Evolutionary conservation across 2,797 vertebrate genomes (phyloP), one percentile per base, ranked within the genome.

Genomic region (Artibeus jamaicensis): DNA sequence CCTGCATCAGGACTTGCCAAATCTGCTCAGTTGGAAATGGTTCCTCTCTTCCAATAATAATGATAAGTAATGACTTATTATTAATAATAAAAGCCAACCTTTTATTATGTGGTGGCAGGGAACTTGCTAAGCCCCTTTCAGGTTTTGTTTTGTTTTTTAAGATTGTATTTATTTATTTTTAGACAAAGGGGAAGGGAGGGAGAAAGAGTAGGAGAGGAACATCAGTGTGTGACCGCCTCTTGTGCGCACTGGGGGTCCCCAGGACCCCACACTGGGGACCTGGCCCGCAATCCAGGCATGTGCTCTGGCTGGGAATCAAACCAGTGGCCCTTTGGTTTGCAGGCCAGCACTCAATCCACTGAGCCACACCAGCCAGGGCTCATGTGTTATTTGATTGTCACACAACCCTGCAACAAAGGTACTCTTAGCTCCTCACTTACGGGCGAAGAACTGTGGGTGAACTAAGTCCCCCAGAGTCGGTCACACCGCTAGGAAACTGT

Each of bases 1-100:
- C 15, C 46, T 50, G 9, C 48, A 11, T 78, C 26, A 77, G 84
- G 39, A 12, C 29, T 76, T 76, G 57, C 22, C 48, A 44, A 42
- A 76, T 89, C 50, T 87, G 6, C 79, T 94, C 34, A n/a, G 37
- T 32, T 91, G 50, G 67, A 57, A 1, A 11, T 84, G 76, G 71
- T 50, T 29, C 74, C 9, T 79, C 24, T 90, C 73, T 93, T 91
- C 95, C 76, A 85, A 48, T 87, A 84, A 42, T 65, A 70, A 92
- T 77, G 34, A 55, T 85, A 46, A 79, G 24, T 65, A 67, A 67
- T 53, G 12, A 78, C 29, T 83, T 46, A 15, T 42, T 74, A 6
- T 76, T 89, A 67, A 59, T 32, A 82, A 46, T 67, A 67, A 93
- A 95, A 62, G 6, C 14, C 9, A 48, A 12, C 32, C 11, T 76